Evolutionary conservation across 2,113 vertebrate species (phyloP), one percentile per base, ranked within the genome.

Genomic region (Forbesichthys papilliferus): DNA sequence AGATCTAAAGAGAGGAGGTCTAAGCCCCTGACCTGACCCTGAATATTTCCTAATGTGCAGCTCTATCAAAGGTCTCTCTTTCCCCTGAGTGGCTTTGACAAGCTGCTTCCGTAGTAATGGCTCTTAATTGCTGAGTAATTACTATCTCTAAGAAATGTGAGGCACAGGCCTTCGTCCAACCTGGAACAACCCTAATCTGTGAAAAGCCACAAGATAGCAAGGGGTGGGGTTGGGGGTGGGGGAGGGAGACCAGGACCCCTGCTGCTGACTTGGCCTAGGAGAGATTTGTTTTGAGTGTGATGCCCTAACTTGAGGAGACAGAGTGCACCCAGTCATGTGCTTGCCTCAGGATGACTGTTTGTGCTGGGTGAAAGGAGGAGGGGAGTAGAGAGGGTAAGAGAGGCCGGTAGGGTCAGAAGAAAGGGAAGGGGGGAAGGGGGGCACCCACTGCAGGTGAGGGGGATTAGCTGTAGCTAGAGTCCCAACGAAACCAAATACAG

Each of bases 401-500:
- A 34, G 82, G 83, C 87, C 86, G 84, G 81, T 68, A 73, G 84
- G 90, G 90, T 91, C 88, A 90, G 79, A 88, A 75, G 78, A 87
- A 87, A 86, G 76, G 71, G 78, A 62, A 20, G 11, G 20, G 54
- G 53, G 47, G 54, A 68, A 71, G 56, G 69, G 67, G 74, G 70
- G 82, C 5, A 73, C 70, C 65, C 79, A 52, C 79, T 92, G 91
- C 92, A 92, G 91, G 92, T 93, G 92, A 93, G 88, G 89, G 86
- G 91, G 92, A 93, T 93, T 93, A 93, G 88, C 90, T 90, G 78
- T 86, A 85, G 89, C 89, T 88, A 84, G 91, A 91, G 90, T 90
- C 90, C 92, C 88, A 88, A 80, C 82, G 92, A 92, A 93, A 93
- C 91, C 89, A 92, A 93, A 93, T 88, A 92, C 91, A 93, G 91